Evolutionary conservation across 1,140 invertebrate genomes (phyloP).

Genomic region (Saccostrea cuccullata): DNA sequence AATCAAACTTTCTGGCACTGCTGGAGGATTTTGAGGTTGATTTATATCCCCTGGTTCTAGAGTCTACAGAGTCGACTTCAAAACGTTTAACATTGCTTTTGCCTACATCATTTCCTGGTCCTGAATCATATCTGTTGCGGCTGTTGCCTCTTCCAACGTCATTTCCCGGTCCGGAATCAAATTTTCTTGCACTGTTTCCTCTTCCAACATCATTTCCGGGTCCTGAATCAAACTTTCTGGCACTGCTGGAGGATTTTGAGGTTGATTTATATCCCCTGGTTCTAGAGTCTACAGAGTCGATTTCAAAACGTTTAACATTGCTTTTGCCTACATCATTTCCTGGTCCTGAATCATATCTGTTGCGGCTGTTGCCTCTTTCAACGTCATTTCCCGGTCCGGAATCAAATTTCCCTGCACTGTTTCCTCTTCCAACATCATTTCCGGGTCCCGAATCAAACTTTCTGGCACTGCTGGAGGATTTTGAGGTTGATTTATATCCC

Average conservation of each 20-base stretch:
- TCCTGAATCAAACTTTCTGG: not conserved
- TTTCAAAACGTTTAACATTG: too few species aligned
- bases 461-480: too few species aligned
- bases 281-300: not conserved
- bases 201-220: not conserved
- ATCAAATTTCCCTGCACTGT: not conserved
- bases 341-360: not conserved
- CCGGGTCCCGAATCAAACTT: not conserved
- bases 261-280: too few species aligned
- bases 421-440: not conserved
- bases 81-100: not conserved
- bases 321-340: not conserved
- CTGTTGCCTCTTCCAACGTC: not conserved
- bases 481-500: too few species aligned
- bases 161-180: not conserved
- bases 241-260: too few species aligned
- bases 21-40: not conserved
- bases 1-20: not conserved
- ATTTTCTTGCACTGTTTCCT: not conserved
- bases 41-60: not conserved
- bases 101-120: not conserved
- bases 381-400: not conserved
- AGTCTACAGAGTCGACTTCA: not conserved
- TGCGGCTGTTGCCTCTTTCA: not conserved
- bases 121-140: not conserved